Evolutionary conservation across 2,797 vertebrate genomes (phyloP), one percentile per base, ranked within the genome.

Genomic region (Trachops cirrhosus): DNA sequence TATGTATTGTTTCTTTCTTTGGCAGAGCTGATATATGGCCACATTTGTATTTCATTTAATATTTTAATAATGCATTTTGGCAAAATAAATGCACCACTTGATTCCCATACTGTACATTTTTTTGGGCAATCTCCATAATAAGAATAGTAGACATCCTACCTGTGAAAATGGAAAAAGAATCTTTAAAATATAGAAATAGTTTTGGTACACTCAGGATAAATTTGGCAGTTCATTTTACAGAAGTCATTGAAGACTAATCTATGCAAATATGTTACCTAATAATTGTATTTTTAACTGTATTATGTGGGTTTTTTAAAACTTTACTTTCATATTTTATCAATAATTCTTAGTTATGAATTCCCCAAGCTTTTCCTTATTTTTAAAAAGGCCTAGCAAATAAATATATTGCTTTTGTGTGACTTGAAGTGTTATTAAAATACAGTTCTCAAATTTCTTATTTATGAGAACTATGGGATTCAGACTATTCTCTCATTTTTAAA

Each of bases 361-460:
- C 59, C 9, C 37, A 93, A 44, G 9, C 16, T 83, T 92, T 92
- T 62, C 9, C 10, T 92, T 91, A 84, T 73, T 94, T 84, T 86
- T 75, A 34, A 91, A 85, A 96, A 84, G 26, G 8, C 10, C 94
- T 96, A 52, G 37, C 54, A 88, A 93, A 95, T 62, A 96, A 91
- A 85, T 84, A 15, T 54, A 67, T 73, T 89, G 16, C 71, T 91
- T 3, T 78, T 67, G 18, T 86, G 21, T 85, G 34, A 52, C 57
- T 79, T 94, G 46, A 94, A 86, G 15, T 68, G 15, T 29, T 87
- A 26, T 82, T 92, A 92, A 85, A 92, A 86, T 62, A 91, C 57
- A 90, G 11, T 7, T 19, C 26, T 89, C 57, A 71, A 78, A 71
- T 94, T 86, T 39, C 54, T 91, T 73, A 95, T 83, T 95, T 93